Evolutionary conservation across 2,113 vertebrate species (phyloP).

Genomic region (Chaetorhynchus papuensis): DNA sequence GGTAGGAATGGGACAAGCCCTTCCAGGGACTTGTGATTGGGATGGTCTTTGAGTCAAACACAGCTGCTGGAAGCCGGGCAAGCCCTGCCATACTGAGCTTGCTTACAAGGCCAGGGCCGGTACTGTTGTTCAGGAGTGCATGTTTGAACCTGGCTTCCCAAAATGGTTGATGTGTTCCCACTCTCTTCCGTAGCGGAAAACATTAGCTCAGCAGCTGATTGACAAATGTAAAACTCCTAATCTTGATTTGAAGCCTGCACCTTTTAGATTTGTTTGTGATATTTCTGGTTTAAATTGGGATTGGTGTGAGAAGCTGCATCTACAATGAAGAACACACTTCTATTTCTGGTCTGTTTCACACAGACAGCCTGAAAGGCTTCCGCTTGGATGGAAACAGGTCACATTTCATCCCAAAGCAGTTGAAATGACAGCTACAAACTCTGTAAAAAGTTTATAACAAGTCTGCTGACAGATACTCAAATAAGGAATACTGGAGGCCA

Average conservation of each 20-base stretch:
- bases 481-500: background rate
- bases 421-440: background rate
- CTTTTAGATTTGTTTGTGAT: background rate
- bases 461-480: background rate
- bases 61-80: background rate
- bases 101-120: background rate
- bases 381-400: background rate
- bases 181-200: background rate
- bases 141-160: background rate
- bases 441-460: background rate
- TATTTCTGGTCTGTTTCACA: conserved; percentile 1
- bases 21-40: background rate
- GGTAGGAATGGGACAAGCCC: background rate
- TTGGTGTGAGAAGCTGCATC: background rate
- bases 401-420: background rate
- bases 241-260: background rate
- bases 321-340: background rate
- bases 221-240: background rate
- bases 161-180: background rate
- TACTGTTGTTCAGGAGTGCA: background rate
- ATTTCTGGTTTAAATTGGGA: conserved; percentile 8
- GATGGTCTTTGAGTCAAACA: background rate
- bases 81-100: background rate
- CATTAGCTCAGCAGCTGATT: background rate
- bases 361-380: background rate